phyloP scores from a whole-genome alignment of 2,888 invertebrate genomes.

The Xestia xanthographa region DNA sequence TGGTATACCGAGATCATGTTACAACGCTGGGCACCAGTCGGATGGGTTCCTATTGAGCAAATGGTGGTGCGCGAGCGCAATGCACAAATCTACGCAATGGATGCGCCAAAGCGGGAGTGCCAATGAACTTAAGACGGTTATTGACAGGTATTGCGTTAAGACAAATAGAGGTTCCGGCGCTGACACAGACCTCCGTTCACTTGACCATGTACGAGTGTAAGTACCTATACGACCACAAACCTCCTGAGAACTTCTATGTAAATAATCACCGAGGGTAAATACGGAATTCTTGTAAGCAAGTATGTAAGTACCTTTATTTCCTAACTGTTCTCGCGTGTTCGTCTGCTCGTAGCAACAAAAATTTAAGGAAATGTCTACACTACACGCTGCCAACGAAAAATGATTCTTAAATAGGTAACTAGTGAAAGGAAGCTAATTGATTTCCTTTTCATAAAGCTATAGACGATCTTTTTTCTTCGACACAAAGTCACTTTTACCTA shows the following conservation, averaged over 20 bases:
- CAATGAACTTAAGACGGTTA: conserved; percentile 89
- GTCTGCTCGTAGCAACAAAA: conserved; percentile 63
- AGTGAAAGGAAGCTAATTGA: conserved; percentile 67
- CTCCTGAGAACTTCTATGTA: conserved; percentile 88
- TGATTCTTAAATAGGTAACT: conserved; percentile 53
- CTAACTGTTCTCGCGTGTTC: conserved; percentile 76
- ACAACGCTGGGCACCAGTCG: conserved; percentile 84
- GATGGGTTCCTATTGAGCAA: conserved; percentile 81
- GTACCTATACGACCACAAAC: conserved; percentile 81
- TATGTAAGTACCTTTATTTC: conserved; percentile 77
- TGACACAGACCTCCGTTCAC: conserved; percentile 88
- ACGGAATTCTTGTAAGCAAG: conserved; percentile 85
- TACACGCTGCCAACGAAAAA: conserved; percentile 50
- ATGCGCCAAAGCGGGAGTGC: conserved; percentile 89
- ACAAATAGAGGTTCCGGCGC: conserved; percentile 88
- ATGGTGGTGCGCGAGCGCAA: conserved; percentile 80
- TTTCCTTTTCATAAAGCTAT: conserved; percentile 59
- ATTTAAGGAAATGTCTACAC: conserved; percentile 59
- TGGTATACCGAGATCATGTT: conserved; percentile 87
- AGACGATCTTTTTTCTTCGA: conserved; percentile 43
- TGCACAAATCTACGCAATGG: conserved; percentile 88
- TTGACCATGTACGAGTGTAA: conserved; percentile 80
- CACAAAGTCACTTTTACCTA: conserved; percentile 55
- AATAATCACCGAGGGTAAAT: conserved; percentile 86
- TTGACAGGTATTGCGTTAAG: conserved; percentile 90